These are phyloP conservation scores for Ailurus styani DNA, from an alignment of 2,113 vertebrate species.

Conservation along the genomic window DNA sequence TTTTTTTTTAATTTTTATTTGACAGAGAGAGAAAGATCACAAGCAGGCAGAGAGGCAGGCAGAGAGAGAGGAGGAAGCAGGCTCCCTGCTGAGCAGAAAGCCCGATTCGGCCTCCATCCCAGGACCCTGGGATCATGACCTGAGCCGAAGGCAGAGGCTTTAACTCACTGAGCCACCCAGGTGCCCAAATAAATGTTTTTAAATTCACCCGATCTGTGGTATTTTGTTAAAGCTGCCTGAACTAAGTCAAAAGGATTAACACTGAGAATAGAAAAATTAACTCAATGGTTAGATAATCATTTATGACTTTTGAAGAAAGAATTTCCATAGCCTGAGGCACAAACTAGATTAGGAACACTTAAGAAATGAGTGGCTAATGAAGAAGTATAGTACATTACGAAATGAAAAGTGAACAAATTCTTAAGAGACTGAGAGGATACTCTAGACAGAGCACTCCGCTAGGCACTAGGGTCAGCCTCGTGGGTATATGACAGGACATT, in stretches of 20 bases:
- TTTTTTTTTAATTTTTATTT: no score
- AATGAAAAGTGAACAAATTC: not conserved
- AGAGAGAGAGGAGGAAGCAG: no score
- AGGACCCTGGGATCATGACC: no score
- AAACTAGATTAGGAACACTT: not conserved
- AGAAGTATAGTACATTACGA: not conserved
- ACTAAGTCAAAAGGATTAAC: not conserved
- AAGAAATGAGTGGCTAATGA: not conserved
- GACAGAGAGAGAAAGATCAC: no score
- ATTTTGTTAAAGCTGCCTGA: not conserved
- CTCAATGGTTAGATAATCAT: not conserved
- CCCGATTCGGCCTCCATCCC: no score
- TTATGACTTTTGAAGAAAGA: not conserved
- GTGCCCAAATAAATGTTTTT: not conserved
- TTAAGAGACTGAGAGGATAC: not conserved
- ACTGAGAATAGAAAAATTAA: not conserved
- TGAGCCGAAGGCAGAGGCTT: no score
- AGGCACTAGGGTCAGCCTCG: not conserved
- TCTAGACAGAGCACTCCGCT: not conserved
- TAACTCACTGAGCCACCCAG: no score
- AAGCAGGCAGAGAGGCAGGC: no score
- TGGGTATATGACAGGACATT: not conserved
- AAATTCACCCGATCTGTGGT: not conserved
- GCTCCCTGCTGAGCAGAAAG: no score
- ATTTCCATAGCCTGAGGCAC: not conserved